Conservation (phyloP, 2,113 vertebrate genomes). For the Phyllopteryx taeniolatus region DNA sequence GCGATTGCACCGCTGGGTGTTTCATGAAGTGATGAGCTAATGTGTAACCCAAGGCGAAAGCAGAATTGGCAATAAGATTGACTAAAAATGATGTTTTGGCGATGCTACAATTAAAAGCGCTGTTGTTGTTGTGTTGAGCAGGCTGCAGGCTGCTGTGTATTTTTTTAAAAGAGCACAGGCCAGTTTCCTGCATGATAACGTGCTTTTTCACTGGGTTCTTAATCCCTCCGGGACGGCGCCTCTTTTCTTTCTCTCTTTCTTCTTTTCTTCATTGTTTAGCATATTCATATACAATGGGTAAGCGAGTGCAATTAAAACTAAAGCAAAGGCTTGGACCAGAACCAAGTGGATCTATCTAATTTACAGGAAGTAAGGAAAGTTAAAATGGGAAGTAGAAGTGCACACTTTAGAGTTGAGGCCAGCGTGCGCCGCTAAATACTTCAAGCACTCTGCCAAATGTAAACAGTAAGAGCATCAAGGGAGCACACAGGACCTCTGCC, state of each 20-base stretch:
- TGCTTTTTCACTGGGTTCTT: not conserved
- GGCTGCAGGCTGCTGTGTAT: conserved; percentile 11
- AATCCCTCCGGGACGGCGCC: conserved; percentile 2
- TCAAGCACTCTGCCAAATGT: conserved; percentile 10
- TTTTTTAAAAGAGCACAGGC: conserved; percentile 1
- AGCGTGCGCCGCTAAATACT: conserved; percentile 3
- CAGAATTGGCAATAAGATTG: conserved; percentile 37
- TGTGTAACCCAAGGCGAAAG: conserved; percentile 43
- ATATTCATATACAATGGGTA: conserved; percentile 1
- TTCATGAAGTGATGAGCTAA: conserved; percentile 38
- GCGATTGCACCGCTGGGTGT: conserved; percentile 30
- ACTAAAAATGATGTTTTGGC: conserved; percentile 41
- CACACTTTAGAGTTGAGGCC: conserved; percentile 7
- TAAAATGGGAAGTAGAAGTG: conserved; percentile 10
- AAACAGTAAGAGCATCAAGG: conserved; percentile 5
- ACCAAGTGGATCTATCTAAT: conserved; percentile 5
- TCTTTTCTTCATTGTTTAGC: conserved; percentile 4
- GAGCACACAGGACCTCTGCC: conserved; percentile 5
- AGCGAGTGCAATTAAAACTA: conserved; percentile 3
- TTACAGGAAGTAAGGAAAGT: not conserved
- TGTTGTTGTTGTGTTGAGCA: conserved; percentile 26
- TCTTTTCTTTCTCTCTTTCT: not conserved
- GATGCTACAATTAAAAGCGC: conserved; percentile 15
- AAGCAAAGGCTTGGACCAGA: conserved; percentile 7
- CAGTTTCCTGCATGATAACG: conserved; percentile 5